A percentile compares a stretch with the other conserved stretches of the same genome.
phyloP scores from a whole-genome alignment of 2,113 vertebrate species.

The Pithys albifrons region DNA sequence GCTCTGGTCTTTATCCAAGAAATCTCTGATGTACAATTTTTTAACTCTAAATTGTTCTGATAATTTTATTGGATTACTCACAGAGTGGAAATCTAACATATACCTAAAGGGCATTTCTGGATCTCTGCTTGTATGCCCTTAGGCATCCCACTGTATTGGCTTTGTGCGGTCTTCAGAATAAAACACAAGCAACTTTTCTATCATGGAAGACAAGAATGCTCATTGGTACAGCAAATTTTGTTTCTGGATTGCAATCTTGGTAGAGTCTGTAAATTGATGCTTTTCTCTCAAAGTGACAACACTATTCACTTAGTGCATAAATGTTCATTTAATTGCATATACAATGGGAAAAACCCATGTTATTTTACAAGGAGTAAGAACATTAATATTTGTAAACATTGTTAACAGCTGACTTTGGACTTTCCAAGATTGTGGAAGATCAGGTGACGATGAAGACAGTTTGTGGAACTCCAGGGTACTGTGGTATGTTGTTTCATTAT shows the following conservation, averaged over 20 bases:
- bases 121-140: not conserved
- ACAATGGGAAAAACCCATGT: not conserved
- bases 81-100: not conserved
- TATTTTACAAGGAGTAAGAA: not conserved
- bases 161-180: not conserved
- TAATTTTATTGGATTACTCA: not conserved
- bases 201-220: not conserved
- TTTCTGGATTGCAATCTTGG: not conserved
- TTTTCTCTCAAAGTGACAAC: not conserved
- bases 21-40: not conserved
- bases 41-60: not conserved
- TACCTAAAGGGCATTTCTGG: not conserved
- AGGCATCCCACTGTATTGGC: not conserved
- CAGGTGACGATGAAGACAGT: slow-evolving; percentile 90
- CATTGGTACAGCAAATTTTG: not conserved
- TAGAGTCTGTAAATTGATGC: not conserved
- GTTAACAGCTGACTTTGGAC: slow-evolving; percentile 85
- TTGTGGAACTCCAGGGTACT: slow-evolving; percentile 89
- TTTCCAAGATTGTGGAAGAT: slow-evolving; percentile 89
- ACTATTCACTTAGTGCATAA: not conserved
- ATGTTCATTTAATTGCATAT: not conserved
- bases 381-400: slow-evolving; percentile 4
- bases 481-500: slow-evolving; percentile 75
- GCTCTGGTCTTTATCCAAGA: not conserved
- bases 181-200: not conserved